Conservation (phyloP, 2,797 vertebrate species). For the Clarias laeviceps region DNA sequence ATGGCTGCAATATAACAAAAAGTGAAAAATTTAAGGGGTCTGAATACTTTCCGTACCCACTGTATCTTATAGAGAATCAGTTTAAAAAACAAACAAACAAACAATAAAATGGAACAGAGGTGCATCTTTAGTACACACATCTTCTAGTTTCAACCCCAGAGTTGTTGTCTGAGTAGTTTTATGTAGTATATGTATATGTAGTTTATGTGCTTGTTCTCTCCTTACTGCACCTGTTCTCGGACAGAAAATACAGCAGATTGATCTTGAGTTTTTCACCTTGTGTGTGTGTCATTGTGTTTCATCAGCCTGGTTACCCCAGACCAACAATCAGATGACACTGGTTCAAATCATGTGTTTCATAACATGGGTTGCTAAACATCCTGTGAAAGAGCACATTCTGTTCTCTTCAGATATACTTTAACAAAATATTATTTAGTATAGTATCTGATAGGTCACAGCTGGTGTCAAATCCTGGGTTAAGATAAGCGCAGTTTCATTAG, state of each 20-base stretch:
- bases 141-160: background rate
- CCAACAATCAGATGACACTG: slow-evolving; percentile 71
- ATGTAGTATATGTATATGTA: too few relatives aligned
- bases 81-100: background rate
- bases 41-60: too few relatives aligned
- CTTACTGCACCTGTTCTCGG: background rate
- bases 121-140: background rate
- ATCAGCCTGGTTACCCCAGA: slow-evolving; percentile 72
- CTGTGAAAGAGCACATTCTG: too few relatives aligned
- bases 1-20: too few relatives aligned
- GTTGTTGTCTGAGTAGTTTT: background rate
- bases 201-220: background rate
- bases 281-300: slow-evolving; percentile 73
- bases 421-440: too few relatives aligned
- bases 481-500: too few relatives aligned
- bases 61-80: background rate
- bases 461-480: too few relatives aligned
- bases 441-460: too few relatives aligned
- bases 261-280: slow-evolving; percentile 49
- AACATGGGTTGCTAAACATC: too few relatives aligned
- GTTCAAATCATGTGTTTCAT: slow-evolving; percentile 73
- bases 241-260: background rate
- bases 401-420: too few relatives aligned
- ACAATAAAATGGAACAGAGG: background rate
- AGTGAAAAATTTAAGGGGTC: too few relatives aligned